A percentile compares a stretch with the other conserved stretches of the same genome.
Conservation (phyloP, 2,888 invertebrate genomes). For the Disparrhopalites patrizii region DNA sequence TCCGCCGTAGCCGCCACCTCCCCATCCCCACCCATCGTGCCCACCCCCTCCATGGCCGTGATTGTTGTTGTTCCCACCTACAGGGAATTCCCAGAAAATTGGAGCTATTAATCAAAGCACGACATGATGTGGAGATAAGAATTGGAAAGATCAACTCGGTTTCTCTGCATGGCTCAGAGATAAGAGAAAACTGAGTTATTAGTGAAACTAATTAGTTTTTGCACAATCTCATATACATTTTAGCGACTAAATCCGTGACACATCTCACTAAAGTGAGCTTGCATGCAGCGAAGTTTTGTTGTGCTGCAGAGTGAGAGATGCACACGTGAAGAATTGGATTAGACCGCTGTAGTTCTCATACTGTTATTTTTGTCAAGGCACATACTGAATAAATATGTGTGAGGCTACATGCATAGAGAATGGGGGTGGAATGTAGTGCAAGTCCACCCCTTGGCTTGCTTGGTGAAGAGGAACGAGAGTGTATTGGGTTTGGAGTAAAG, state of each 20-base stretch:
- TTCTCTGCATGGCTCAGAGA: too few species aligned
- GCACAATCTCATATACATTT: neutral
- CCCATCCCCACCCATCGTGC: neutral
- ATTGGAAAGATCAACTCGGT: neutral
- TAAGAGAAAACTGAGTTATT: too few species aligned
- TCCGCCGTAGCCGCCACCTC: neutral
- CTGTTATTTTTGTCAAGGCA: slow-evolving; percentile 5
- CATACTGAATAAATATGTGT: too few species aligned
- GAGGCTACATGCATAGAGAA: too few species aligned
- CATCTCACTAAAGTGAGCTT: too few species aligned
- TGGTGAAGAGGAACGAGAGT: neutral
- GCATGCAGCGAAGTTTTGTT: too few species aligned
- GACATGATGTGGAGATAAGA: neutral
- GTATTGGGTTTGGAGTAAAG: neutral
- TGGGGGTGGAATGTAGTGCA: too few species aligned
- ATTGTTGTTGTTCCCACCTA: too few species aligned
- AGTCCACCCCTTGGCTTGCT: too few species aligned
- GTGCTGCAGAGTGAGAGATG: too few species aligned
- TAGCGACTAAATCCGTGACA: too few species aligned
- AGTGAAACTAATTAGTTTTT: neutral
- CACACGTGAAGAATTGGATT: neutral
- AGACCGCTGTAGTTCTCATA: neutral
- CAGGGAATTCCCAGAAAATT: neutral
- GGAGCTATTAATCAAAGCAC: neutral
- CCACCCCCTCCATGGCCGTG: neutral